These are phyloP conservation scores for Phymastichus coffea DNA, from an alignment of 1,140 invertebrate genomes.

Conservation along the genomic window DNA sequence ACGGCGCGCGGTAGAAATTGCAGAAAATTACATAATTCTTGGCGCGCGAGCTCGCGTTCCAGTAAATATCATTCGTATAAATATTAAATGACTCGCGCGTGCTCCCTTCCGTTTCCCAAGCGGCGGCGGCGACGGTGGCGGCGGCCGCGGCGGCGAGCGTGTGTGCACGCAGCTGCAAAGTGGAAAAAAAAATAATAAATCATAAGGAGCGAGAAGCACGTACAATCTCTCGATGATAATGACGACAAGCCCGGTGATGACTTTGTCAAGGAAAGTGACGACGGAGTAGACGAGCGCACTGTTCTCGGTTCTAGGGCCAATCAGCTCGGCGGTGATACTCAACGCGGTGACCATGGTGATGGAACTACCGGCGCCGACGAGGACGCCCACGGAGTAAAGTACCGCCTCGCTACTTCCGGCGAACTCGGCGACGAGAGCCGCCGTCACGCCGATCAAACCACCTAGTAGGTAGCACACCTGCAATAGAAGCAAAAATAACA, in stretches of 20 bases:
- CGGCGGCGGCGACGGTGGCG: too few species aligned
- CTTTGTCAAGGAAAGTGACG: constrained; percentile 93
- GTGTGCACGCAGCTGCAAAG: too few species aligned
- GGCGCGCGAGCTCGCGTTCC: too few species aligned
- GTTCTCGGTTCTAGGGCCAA: constrained; percentile 82
- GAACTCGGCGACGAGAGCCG: constrained; percentile 44
- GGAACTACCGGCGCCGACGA: constrained; percentile 77
- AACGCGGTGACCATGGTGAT: constrained; percentile 87
- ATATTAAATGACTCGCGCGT: too few species aligned
- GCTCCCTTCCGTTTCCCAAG: too few species aligned
- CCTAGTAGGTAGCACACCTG: constrained; percentile 50
- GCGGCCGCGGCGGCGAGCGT: too few species aligned
- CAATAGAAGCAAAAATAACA: too few species aligned
- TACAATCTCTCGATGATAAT: constrained; percentile 81
- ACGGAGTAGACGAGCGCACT: constrained; percentile 91
- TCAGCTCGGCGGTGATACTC: constrained; percentile 89
- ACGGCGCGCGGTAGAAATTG: too few species aligned
- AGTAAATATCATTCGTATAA: too few species aligned
- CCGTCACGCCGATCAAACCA: constrained; percentile 44
- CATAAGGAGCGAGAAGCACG: constrained; percentile 38
- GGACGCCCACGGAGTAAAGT: constrained; percentile 44
- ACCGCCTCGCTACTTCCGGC: constrained; percentile 35
- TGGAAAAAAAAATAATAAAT: too few species aligned
- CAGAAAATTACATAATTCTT: too few species aligned
- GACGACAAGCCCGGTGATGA: constrained; percentile 85